Evolutionary conservation across 2,113 vertebrate genomes (phyloP).

Genomic region (Prinia subflava): DNA sequence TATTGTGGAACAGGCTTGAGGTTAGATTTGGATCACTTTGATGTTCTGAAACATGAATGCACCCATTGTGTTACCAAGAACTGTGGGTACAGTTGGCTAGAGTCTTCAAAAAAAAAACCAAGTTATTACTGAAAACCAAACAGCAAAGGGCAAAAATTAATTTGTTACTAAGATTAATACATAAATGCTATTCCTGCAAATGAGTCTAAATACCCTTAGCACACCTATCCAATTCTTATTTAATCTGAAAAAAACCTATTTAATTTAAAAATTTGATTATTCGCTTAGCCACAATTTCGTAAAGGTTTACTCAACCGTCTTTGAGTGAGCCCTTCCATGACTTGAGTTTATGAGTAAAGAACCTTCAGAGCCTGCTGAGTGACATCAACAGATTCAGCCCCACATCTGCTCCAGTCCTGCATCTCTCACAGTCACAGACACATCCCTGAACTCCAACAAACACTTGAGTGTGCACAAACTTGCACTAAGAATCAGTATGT

Average conservation of each 20-base stretch:
- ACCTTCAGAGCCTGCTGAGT: neutral
- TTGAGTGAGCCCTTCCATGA: neutral
- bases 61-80: neutral
- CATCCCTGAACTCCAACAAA: neutral
- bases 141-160: neutral
- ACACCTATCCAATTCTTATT: neutral
- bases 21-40: neutral
- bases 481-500: neutral
- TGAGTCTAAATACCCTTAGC: neutral
- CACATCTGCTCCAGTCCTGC: neutral
- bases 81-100: neutral
- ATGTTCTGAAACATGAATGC: slow-evolving; percentile 3
- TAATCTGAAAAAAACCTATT: neutral
- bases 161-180: neutral
- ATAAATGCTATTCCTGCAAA: neutral
- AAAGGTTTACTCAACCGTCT: neutral
- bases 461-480: neutral
- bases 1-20: neutral
- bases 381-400: neutral
- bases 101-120: neutral
- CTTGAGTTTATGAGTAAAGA: neutral
- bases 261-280: neutral
- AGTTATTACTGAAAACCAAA: neutral
- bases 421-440: neutral
- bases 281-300: neutral